Conservation (phyloP, 1,140 invertebrate genomes). For the Anagrus nilaparvatae region DNA sequence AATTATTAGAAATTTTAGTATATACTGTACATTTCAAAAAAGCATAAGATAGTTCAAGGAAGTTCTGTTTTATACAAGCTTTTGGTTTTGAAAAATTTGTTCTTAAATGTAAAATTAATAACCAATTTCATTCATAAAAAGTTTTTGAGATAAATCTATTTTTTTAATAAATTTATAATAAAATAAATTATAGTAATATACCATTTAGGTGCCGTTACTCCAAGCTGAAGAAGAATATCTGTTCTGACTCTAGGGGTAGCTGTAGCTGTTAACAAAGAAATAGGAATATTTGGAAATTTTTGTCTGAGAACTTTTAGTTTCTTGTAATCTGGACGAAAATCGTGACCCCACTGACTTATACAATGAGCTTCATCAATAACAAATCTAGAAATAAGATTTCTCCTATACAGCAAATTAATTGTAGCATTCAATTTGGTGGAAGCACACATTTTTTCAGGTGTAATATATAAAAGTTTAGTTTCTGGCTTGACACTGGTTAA, state of each 20-base stretch:
- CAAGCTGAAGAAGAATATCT: conserved; percentile 82
- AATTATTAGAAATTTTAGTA: too few species aligned
- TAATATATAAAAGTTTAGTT: conserved; percentile 87
- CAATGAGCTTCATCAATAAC: conserved; percentile 94
- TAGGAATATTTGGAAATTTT: conserved; percentile 50
- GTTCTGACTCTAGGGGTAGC: conserved; percentile 76
- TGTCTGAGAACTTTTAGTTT: conserved; percentile 54
- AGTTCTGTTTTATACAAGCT: too few species aligned
- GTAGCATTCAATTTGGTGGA: conserved; percentile 53
- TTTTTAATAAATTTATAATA: conserved; percentile 49
- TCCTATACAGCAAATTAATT: conserved; percentile 42
- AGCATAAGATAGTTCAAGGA: too few species aligned
- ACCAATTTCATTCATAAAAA: conserved; percentile 29
- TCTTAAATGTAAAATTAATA: neutral
- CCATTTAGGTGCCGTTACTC: conserved; percentile 73
- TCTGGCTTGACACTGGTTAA: conserved; percentile 48
- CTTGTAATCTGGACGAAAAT: conserved; percentile 88
- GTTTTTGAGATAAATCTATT: conserved; percentile 55
- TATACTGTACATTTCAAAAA: too few species aligned
- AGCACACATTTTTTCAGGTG: conserved; percentile 85
- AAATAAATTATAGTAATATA: conserved; percentile 63
- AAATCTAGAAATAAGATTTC: conserved; percentile 46
- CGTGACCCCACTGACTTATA: conserved; percentile 94
- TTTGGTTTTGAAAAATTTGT: too few species aligned
- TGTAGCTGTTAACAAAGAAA: conserved; percentile 67